These are phyloP conservation scores for Dromas ardeola DNA, from an alignment of 2,113 vertebrate genomes.

Conservation along the genomic window DNA sequence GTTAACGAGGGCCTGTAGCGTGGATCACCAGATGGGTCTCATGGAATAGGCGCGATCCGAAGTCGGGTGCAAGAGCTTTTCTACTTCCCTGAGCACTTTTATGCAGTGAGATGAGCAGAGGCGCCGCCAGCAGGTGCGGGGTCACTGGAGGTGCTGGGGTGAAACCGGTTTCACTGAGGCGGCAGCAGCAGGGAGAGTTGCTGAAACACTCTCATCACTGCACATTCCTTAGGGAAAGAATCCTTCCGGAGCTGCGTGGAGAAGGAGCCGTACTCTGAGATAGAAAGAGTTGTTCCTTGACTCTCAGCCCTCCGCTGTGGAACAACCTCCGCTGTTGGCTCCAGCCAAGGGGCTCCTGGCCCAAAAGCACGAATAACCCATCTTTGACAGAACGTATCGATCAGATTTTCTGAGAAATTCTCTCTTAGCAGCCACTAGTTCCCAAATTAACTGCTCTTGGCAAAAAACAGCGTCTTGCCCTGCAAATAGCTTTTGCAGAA, in stretches of 20 bases:
- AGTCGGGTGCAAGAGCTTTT: background rate
- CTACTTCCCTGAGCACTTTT: background rate
- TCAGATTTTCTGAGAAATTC: background rate
- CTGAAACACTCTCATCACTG: accelerated
- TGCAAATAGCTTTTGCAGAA: background rate
- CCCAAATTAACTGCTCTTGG: background rate
- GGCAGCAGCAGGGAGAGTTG: background rate
- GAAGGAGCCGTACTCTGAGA: background rate
- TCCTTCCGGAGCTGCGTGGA: background rate
- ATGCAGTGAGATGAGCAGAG: accelerated
- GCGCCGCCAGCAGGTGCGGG: background rate
- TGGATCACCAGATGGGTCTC: background rate
- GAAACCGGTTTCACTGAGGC: background rate
- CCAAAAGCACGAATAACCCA: background rate
- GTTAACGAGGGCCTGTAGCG: background rate
- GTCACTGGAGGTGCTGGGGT: background rate
- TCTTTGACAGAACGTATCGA: background rate
- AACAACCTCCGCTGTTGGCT: background rate
- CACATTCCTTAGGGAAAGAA: accelerated
- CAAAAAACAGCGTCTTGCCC: background rate
- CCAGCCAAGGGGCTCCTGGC: background rate
- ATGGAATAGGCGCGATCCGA: accelerated
- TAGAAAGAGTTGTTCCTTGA: background rate
- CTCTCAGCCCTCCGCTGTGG: background rate
- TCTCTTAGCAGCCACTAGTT: background rate